Base-by-base conservation (phyloP, 2,797 vertebrate species). In the Carduelis carduelis region DNA sequence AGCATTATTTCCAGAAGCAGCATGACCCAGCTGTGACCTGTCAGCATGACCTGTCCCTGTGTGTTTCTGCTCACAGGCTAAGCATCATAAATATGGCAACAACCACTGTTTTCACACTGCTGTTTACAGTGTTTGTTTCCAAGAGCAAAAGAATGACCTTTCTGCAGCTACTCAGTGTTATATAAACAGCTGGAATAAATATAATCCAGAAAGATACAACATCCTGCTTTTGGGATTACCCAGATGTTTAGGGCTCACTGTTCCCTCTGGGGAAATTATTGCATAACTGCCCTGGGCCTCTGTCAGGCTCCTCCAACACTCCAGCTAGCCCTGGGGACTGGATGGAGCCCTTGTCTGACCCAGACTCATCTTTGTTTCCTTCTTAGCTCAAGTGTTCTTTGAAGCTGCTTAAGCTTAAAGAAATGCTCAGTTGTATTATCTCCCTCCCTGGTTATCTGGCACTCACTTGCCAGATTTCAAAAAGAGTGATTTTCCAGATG, bases 101-200 rank as follows among this genome's bases (percentile, higher is more conserved):
- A 89, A 35, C 37, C 71, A 30, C 77, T n/a, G 6, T 12, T 47
- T 83, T 77, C 84, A 90, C 81, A 24, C 57, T 34, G 43, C 50
- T 66, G 18, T 75, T 91, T 74, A 80, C 46, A 66, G 5, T 21
- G 37, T 52, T 74, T 80, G 55, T 47, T 91, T 92, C 39, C 57
- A 68, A 87, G 28, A 80, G 61, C 6, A 28, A 57, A 55, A 81
- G 27, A 83, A 71, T 0, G 1, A 83, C 57, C 64, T 81, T 91
- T 64, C 76, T 88, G 69, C 84, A 93, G 76, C 87, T 83, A 81
- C 39, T 75, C 79, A 69, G 35, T 55, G 39, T 91, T 94, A 93
- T 1, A 88, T 88, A 78, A 96, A 89, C 63, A 94, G 79, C 69
- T 91, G 92, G 46, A 90, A 90, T 77, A 87, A 78, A 95, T 60